These are phyloP conservation scores for Chrysolina americana DNA, from an alignment of 2,888 invertebrate species.

Conservation along the genomic window DNA sequence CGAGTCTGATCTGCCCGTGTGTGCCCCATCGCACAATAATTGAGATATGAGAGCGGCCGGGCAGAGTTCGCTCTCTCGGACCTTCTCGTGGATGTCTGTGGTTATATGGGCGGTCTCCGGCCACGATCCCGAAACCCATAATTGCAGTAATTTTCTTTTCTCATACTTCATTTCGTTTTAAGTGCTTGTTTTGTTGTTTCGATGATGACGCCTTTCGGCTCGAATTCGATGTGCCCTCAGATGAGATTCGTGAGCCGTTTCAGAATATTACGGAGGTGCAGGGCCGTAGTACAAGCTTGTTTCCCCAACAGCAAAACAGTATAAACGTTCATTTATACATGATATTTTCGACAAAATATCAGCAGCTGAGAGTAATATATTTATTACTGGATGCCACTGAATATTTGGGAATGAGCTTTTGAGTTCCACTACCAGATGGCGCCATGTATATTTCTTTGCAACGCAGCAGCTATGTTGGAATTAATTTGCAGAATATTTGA, in stretches of 20 bases:
- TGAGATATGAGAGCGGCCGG: conserved; percentile 64
- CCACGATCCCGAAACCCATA: conserved; percentile 67
- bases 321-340: no score
- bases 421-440: no score
- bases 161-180: conserved; percentile 66
- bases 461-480: no score
- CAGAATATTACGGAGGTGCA: conserved; percentile 32
- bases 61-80: conserved; percentile 34
- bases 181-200: conserved; percentile 63
- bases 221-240: conserved; percentile 57
- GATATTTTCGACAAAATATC: no score
- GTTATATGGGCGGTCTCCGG: conserved; percentile 68
- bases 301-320: no score
- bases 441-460: no score
- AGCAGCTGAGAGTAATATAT: no score
- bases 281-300: conserved; percentile 25
- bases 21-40: conserved; percentile 55
- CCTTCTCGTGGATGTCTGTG: conserved; percentile 62
- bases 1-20: conserved; percentile 30
- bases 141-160: conserved; percentile 69
- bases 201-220: conserved; percentile 63
- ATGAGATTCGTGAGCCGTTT: conserved; percentile 60
- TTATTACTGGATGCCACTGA: no score
- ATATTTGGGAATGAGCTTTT: no score
- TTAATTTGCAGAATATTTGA: no score